Conservation (phyloP, 2,888 invertebrate genomes). For the Mongoloraphidia duomilia region DNA sequence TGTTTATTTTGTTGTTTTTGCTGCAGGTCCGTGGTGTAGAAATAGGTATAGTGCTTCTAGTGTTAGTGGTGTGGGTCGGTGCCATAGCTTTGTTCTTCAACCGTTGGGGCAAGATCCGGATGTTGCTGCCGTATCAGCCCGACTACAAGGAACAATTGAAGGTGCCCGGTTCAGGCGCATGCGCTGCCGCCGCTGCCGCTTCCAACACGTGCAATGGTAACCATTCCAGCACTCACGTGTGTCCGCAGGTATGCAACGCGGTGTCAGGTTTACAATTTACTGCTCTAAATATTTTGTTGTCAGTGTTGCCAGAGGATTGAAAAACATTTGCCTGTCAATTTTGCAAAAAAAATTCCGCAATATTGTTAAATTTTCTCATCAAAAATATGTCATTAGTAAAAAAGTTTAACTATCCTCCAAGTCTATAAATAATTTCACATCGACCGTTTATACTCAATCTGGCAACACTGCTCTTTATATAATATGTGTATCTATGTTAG, state of each 20-base stretch:
- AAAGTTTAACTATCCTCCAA: too few species aligned
- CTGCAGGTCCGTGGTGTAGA: constrained; percentile 75
- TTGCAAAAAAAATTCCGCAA: too few species aligned
- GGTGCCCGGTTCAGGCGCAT: constrained; percentile 57
- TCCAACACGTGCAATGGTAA: constrained; percentile 41
- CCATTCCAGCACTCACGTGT: constrained; percentile 39
- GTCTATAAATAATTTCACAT: too few species aligned
- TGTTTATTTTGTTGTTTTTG: constrained; percentile 10
- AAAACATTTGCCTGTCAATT: too few species aligned
- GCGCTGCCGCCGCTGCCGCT: constrained; percentile 40
- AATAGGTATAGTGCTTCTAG: constrained; percentile 74
- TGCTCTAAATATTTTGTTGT: too few species aligned
- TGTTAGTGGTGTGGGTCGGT: constrained; percentile 72
- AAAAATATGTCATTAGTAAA: too few species aligned
- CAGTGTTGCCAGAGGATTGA: too few species aligned
- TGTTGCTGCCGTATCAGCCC: constrained; percentile 82
- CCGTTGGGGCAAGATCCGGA: constrained; percentile 79
- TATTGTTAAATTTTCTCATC: too few species aligned
- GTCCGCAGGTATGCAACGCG: constrained; percentile 39
- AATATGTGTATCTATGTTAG: too few species aligned
- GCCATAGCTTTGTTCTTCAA: constrained; percentile 78
- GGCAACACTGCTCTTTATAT: too few species aligned
- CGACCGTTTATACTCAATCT: too few species aligned
- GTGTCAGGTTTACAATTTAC: neutral
- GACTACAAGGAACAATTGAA: constrained; percentile 84